A percentile compares a stretch with the other conserved stretches of the same genome.
Conservation (phyloP, 2,888 invertebrate species). For the Catocala nupta region DNA sequence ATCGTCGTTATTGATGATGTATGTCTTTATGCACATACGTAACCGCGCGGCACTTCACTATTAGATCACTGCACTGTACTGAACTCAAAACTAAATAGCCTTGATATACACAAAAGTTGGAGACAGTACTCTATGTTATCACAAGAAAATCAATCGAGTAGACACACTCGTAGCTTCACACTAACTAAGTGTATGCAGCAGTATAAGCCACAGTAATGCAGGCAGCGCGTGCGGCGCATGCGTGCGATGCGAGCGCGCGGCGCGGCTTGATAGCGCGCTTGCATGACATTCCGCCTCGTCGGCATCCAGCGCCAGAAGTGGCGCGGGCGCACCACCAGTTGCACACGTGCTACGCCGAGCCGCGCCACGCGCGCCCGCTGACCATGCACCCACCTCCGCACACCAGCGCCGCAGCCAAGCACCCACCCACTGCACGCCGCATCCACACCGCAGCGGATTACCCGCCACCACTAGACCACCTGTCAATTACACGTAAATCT, state of each 20-base stretch:
- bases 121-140: neutral
- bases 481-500: constrained; percentile 58
- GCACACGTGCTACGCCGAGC: constrained; percentile 59
- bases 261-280: constrained; percentile 87
- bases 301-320: constrained; percentile 90
- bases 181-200: constrained; percentile 44
- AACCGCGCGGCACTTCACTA: too few relatives aligned
- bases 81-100: too few relatives aligned
- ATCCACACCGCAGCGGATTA: constrained; percentile 94
- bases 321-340: constrained; percentile 63
- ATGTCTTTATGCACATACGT: too few relatives aligned
- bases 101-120: too few relatives aligned
- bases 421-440: constrained; percentile 94
- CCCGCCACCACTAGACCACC: constrained; percentile 93
- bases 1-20: too few relatives aligned
- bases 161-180: constrained; percentile 3
- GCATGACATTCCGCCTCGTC: constrained; percentile 93
- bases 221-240: constrained; percentile 11
- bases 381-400: constrained; percentile 92
- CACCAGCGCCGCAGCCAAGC: constrained; percentile 95
- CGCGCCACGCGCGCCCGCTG: constrained; percentile 60
- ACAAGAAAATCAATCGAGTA: neutral
- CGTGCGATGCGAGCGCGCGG: constrained; percentile 45
- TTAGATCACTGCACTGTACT: too few relatives aligned
- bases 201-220: constrained; percentile 47